Conservation (phyloP, 35 echinoderm and acorn worm species). For the Apostichopus californicus region DNA sequence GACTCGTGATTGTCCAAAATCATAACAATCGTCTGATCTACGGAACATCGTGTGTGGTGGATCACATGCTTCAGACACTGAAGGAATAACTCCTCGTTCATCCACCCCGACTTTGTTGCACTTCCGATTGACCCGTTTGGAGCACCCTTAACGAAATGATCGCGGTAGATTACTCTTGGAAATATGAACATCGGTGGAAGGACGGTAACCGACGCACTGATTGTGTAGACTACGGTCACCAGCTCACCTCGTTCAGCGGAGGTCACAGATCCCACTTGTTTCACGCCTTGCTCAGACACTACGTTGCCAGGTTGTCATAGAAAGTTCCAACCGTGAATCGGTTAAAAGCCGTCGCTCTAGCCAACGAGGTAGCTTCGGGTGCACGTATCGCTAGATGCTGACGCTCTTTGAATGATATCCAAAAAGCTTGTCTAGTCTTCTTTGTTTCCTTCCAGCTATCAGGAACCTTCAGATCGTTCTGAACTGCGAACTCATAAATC, state of each 20-base stretch:
- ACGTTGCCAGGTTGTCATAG: slow-evolving; percentile 64
- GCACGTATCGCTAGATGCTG: slow-evolving; percentile 61
- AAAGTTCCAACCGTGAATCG: slow-evolving; percentile 31
- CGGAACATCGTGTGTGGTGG: too few species aligned
- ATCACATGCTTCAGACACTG: too few species aligned
- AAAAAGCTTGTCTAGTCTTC: background rate
- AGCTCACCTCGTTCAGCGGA: slow-evolving; percentile 73
- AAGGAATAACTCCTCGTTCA: slow-evolving; percentile 65
- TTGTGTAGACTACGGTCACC: slow-evolving; percentile 65
- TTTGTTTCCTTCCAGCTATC: too few species aligned
- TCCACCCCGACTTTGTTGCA: slow-evolving; percentile 53
- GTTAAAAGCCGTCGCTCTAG: slow-evolving; percentile 61
- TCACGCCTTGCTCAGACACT: slow-evolving; percentile 48
- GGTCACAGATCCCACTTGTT: slow-evolving; percentile 64
- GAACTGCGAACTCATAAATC: too few species aligned
- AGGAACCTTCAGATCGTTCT: too few species aligned
- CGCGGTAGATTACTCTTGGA: slow-evolving; percentile 63
- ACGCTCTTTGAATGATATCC: slow-evolving; percentile 17
- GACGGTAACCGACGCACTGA: slow-evolving; percentile 35
- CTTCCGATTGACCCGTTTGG: slow-evolving; percentile 43
- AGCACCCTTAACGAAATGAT: slow-evolving; percentile 44
- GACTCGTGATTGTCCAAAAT: too few species aligned
- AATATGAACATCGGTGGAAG: slow-evolving; percentile 64
- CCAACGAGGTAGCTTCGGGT: slow-evolving; percentile 57
- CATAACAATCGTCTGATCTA: slow-evolving; percentile 67